Base-by-base conservation (phyloP, 2,888 invertebrate genomes). In the Megalurothrips usitatus region DNA sequence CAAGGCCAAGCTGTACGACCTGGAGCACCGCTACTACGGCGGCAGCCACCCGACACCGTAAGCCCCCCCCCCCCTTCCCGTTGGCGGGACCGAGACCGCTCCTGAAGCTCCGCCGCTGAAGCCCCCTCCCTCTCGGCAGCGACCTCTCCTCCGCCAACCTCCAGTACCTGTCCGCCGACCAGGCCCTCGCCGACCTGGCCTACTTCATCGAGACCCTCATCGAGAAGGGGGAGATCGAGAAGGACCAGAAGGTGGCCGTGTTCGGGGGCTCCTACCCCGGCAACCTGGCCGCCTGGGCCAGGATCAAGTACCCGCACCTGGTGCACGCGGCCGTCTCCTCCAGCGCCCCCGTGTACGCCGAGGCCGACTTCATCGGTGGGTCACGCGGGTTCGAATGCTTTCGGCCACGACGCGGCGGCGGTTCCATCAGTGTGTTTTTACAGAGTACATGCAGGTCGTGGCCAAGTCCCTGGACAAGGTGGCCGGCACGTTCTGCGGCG, bases 231-330 rank as follows among this genome's bases (percentile, higher is more conserved):
- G 89, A 91, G 63, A 87, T 95, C 34, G 86, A 88, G 8, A 86
- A 87, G 0, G 87, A 89, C 19, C 89, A 89, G 28, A 94, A 94
- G 87, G 96, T 96, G 95, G 93, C 98, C 83, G 93, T 92, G 0
- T 97, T 98, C 87, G 98, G 98, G 19, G 98, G 98, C 6, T 97
- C 96, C 0, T 98, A 98, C 87, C 93, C 97, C 0, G 97, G 97
- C 0, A 94, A 95, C 0, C 87, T 98, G 84, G 95, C 97, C 6
- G 97, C 97, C 6, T 98, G 98, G 98, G 86, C 92, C 81, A 88
- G 97, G 78, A 88, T 92, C 79, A 96, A 96, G 86, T 97, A 96
- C 88, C 96, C 97, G 0, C 92, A 95, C 87, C 89, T 96, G 49
- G 92, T 96, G 8, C 89, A 93, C 86, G 96, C 93, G 0, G 92